Percentiles rank a stretch among this genome's conserved stretches.
Evolutionary conservation across 2,113 vertebrate species (phyloP).

Genomic region (Cochlearius cochlearius): DNA sequence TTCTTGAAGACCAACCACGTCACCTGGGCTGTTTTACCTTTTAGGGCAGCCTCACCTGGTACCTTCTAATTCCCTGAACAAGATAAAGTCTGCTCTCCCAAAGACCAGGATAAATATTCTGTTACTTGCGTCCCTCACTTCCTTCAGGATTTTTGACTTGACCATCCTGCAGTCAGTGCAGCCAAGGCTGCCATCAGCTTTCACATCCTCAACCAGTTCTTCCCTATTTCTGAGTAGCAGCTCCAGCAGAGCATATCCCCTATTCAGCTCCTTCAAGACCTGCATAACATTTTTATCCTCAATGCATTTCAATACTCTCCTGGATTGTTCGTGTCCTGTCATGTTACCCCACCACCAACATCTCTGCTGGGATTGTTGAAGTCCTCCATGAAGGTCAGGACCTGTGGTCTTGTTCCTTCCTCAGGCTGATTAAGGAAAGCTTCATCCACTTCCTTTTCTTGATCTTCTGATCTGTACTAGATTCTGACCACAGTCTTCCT

Average conservation of each 20-base stretch:
- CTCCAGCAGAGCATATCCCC: background rate
- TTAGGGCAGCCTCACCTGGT: background rate
- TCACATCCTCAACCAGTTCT: background rate
- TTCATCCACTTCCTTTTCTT: background rate
- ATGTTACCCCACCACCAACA: background rate
- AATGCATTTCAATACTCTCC: background rate
- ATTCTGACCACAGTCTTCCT: background rate
- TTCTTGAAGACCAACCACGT: background rate
- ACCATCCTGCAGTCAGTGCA: background rate
- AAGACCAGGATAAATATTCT: background rate
- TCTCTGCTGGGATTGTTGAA: background rate
- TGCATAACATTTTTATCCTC: background rate
- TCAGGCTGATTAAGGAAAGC: background rate
- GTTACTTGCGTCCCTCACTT: background rate
- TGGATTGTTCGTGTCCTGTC: background rate
- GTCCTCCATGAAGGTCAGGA: background rate
- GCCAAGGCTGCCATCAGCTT: background rate
- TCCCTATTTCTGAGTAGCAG: background rate
- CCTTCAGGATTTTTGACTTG: background rate
- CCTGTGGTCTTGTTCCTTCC: background rate
- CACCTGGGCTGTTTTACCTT: background rate
- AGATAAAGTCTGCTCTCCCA: background rate
- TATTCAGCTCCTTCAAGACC: background rate
- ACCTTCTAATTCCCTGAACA: background rate
- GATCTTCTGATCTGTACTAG: background rate